A percentile compares a stretch with the other conserved stretches of the same genome.
Evolutionary conservation across 2,113 vertebrate species (phyloP).

Genomic region (Hydrolagus affinis): DNA sequence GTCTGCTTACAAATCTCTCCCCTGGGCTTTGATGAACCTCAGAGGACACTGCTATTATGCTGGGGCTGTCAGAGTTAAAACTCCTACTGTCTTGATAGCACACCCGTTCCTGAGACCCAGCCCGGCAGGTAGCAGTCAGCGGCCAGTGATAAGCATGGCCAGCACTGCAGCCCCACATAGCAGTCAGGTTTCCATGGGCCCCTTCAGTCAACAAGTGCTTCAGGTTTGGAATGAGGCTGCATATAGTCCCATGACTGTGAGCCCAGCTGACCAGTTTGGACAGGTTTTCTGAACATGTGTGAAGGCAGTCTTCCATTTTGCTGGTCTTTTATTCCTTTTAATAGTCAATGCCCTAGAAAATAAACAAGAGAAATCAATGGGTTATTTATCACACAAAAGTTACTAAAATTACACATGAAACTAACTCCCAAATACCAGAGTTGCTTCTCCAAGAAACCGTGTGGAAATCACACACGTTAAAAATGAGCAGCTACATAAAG

Average conservation of each 20-base stretch:
- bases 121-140: conserved; percentile 66
- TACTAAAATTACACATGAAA: not conserved
- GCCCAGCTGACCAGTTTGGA: conserved; percentile 87
- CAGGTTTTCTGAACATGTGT: conserved; percentile 76
- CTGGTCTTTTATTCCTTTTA: conserved; percentile 37
- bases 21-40: conserved; percentile 62
- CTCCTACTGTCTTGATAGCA: conserved; percentile 72
- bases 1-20: conserved; percentile 60
- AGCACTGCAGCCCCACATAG: conserved; percentile 75
- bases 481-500: no score
- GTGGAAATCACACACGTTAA: not conserved
- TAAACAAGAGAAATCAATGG: conserved; percentile 37
- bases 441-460: not conserved
- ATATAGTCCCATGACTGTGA: conserved; percentile 85
- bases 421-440: not conserved
- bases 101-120: conserved; percentile 63
- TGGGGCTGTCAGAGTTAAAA: conserved; percentile 68
- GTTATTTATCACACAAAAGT: conserved; percentile 30
- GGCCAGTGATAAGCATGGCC: conserved; percentile 88
- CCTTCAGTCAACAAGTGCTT: conserved; percentile 72
- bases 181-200: conserved; percentile 66
- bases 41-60: conserved; percentile 61
- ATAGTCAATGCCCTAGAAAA: conserved; percentile 41
- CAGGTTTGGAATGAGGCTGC: conserved; percentile 78
- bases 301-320: conserved; percentile 78